Percentiles rank a stretch among this genome's conserved stretches.
Conservation (phyloP, 2,888 invertebrate species). For the Fabriciana adippe region DNA sequence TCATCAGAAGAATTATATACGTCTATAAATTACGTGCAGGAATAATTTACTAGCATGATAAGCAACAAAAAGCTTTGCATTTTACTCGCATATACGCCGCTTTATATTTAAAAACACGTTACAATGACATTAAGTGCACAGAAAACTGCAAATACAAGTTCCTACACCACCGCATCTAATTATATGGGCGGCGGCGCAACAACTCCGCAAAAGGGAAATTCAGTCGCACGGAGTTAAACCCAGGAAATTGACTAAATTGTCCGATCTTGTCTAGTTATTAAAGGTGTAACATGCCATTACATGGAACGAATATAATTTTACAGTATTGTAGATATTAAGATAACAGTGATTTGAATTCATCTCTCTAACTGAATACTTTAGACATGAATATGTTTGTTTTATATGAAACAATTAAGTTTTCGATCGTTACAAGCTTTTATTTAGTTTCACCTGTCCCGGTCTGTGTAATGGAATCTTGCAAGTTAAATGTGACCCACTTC, state of each 20-base stretch:
- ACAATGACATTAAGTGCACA: conserved; percentile 18
- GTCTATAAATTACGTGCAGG: background rate
- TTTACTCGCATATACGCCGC: conserved; percentile 1
- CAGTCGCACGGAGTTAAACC: conserved; percentile 30
- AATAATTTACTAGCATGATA: background rate
- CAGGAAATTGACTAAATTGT: conserved; percentile 38
- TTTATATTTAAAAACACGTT: conserved; percentile 24
- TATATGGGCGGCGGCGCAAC: conserved; percentile 30
- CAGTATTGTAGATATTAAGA: background rate
- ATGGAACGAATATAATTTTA: conserved; percentile 7
- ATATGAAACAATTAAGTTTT: no score
- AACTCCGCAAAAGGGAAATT: conserved; percentile 29
- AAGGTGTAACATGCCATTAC: conserved; percentile 22
- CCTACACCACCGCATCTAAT: conserved; percentile 29
- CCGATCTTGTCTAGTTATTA: conserved; percentile 34
- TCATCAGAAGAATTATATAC: background rate
- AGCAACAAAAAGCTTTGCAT: background rate
- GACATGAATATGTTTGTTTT: no score
- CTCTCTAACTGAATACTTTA: no score
- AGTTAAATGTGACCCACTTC: no score
- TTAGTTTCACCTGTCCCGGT: no score
- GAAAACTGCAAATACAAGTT: conserved; percentile 16
- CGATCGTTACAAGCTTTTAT: no score
- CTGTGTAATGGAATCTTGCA: no score
- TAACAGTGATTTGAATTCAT: no score